phyloP scores from a whole-genome alignment of 2,113 vertebrate genomes.

The Hiodon alosoides region DNA sequence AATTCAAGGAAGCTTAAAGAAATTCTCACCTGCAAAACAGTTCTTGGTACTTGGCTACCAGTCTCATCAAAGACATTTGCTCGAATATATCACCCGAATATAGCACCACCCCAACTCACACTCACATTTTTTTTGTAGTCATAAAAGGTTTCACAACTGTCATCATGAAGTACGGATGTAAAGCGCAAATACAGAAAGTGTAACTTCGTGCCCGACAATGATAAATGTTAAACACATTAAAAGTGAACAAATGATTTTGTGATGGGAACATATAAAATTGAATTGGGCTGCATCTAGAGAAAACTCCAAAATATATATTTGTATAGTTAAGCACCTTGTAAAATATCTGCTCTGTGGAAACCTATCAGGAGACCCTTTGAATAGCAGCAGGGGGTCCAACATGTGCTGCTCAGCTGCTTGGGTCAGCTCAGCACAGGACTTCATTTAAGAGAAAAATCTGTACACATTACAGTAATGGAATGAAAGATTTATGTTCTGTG shows the following conservation, averaged over 20 bases:
- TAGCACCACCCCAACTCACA: neutral
- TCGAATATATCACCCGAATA: constrained; percentile 14
- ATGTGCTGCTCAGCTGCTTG: constrained; percentile 77
- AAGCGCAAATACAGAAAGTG: constrained; percentile 9
- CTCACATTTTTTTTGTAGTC: constrained; percentile 10
- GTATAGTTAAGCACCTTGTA: constrained; percentile 58
- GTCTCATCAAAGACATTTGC: constrained; percentile 34
- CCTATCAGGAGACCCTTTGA: constrained; percentile 66
- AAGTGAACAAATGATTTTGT: constrained; percentile 18
- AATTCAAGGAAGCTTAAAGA: constrained; percentile 43
- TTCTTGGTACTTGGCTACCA: constrained; percentile 37
- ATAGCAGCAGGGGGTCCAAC: constrained; percentile 60
- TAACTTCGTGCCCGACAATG: constrained; percentile 2
- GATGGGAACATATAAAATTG: constrained; percentile 4
- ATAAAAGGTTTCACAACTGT: constrained; percentile 30
- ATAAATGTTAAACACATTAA: constrained; percentile 17
- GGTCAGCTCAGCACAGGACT: constrained; percentile 38
- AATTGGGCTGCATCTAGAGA: constrained; percentile 27
- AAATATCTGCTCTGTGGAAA: constrained; percentile 66
- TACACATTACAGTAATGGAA: constrained; percentile 58
- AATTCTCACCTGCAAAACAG: constrained; percentile 47
- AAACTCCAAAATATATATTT: constrained; percentile 57
- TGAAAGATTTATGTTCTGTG: constrained; percentile 75
- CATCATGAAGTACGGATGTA: constrained; percentile 26
- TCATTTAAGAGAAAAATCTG: constrained; percentile 53